Percentiles rank a stretch among this genome's conserved stretches.
phyloP scores from a whole-genome alignment of 2,888 invertebrate species.

The Temnothorax rugatulus region DNA sequence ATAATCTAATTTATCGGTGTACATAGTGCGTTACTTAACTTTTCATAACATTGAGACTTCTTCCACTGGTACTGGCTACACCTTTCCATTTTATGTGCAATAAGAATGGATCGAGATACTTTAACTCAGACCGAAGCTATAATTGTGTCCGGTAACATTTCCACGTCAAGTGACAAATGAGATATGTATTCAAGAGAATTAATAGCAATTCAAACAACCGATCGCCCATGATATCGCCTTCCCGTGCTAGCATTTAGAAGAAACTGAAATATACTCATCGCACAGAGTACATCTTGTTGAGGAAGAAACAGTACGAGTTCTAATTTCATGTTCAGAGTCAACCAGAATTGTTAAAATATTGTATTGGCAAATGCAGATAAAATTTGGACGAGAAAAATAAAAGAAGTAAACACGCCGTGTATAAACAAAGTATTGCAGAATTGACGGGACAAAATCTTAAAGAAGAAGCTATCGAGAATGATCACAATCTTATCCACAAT shows the following conservation, averaged over 20 bases:
- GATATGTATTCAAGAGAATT: neutral
- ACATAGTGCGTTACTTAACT: neutral
- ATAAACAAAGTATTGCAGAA: neutral
- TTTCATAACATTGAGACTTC: neutral
- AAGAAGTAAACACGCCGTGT: neutral
- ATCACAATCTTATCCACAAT: neutral
- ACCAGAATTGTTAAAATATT: neutral
- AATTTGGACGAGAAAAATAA: neutral
- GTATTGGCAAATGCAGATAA: neutral
- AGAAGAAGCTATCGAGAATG: slow-evolving; percentile 9
- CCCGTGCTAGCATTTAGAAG: neutral
- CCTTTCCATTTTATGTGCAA: neutral
- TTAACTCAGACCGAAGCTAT: neutral
- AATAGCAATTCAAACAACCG: neutral
- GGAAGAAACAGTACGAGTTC: neutral
- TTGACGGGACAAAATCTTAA: neutral
- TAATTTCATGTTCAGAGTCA: neutral
- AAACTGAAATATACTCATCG: neutral
- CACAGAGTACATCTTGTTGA: neutral
- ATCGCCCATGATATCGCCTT: neutral
- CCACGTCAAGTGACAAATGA: neutral
- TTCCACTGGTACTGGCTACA: neutral
- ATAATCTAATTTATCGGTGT: slow-evolving; percentile 36
- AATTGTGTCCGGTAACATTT: neutral
- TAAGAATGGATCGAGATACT: neutral